A percentile compares a stretch with the other conserved stretches of the same genome.
These are phyloP conservation scores for Chelmon rostratus DNA, from an alignment of 2,797 vertebrate species.

Conservation along the genomic window DNA sequence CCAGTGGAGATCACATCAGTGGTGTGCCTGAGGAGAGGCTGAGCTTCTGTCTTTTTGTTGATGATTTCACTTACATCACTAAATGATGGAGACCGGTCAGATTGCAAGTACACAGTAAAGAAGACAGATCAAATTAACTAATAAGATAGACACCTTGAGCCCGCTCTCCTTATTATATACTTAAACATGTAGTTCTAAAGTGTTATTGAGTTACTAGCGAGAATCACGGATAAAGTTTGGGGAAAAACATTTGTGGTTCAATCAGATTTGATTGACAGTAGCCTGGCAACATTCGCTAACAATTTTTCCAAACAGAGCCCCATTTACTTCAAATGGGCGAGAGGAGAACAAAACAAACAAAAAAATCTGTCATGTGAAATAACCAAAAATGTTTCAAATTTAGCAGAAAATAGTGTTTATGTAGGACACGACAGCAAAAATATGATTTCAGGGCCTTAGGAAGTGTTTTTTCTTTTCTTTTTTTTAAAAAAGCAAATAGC, in stretches of 20 bases:
- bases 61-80: constrained; percentile 3
- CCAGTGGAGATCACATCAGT: constrained; percentile 20
- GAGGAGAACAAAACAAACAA: background rate
- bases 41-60: background rate
- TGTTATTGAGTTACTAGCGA: background rate
- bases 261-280: background rate
- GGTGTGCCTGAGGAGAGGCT: constrained; percentile 7
- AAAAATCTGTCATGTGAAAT: background rate
- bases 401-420: background rate
- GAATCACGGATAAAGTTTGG: background rate
- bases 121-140: background rate
- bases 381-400: background rate
- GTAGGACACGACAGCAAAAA: background rate
- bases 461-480: background rate
- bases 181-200: background rate
- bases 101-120: background rate
- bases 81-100: background rate
- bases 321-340: background rate
- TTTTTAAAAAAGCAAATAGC: background rate
- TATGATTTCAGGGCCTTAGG: background rate
- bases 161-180: background rate
- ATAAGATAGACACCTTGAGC: background rate
- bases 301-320: background rate
- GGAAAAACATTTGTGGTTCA: background rate
- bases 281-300: background rate